Percentiles rank a stretch among this genome's conserved stretches.
Conservation (phyloP, 1,140 invertebrate genomes). For the Euura saliciscinereae region DNA sequence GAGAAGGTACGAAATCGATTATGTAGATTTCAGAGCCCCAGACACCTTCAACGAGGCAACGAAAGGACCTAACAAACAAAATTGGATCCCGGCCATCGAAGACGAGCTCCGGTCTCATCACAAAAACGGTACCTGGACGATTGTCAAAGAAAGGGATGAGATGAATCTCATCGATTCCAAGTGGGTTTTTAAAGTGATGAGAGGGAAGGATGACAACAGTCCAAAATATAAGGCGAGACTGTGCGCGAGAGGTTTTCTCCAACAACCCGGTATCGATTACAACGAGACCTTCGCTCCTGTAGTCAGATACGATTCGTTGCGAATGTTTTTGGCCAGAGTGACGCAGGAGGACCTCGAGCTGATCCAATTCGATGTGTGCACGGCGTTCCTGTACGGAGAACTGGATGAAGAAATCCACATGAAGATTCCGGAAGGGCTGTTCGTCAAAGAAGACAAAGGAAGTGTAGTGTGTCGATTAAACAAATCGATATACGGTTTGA, state of each 20-base stretch:
- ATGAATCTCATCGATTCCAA: background rate
- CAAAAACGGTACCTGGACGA: background rate
- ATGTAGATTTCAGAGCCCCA: background rate
- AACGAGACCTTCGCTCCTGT: background rate
- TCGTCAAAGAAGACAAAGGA: conserved; percentile 11
- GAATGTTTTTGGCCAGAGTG: conserved; percentile 8
- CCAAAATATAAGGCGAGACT: background rate
- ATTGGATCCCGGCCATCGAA: background rate
- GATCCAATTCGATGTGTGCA: conserved; percentile 15
- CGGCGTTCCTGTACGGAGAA: background rate
- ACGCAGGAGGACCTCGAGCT: conserved; percentile 13
- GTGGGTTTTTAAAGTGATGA: background rate
- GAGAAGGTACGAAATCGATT: background rate
- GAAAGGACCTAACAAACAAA: background rate
- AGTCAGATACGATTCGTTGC: conserved; percentile 11
- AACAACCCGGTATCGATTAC: background rate
- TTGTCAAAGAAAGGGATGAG: background rate
- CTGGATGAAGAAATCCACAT: too few species aligned
- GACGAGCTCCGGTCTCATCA: background rate
- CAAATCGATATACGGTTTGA: too few species aligned
- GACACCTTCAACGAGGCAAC: background rate
- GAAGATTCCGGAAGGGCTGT: conserved; percentile 1
- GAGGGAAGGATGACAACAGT: background rate
- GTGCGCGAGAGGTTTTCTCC: background rate
- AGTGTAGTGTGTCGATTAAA: conserved; percentile 25